Conservation (phyloP, 2,888 invertebrate species). For the Nycteola revayana region DNA sequence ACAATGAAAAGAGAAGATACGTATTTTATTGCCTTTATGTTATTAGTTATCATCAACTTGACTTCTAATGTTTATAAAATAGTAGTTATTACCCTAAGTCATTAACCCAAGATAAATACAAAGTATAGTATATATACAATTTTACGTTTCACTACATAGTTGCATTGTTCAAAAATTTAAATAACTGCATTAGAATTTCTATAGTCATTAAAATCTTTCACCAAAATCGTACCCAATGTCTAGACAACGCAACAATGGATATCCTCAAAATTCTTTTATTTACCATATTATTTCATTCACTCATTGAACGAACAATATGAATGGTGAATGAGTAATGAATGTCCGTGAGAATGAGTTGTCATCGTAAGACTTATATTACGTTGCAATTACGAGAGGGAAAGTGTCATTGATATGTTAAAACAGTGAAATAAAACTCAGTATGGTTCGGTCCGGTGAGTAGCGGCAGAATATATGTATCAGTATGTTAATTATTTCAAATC, state of each 20-base stretch:
- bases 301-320: neutral
- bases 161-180: neutral
- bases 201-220: neutral
- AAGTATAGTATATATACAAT: too few relatives aligned
- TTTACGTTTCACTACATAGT: too few relatives aligned
- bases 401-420: conserved; percentile 73
- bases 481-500: too few relatives aligned
- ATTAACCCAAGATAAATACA: too few relatives aligned
- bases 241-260: conserved; percentile 5
- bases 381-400: conserved; percentile 59
- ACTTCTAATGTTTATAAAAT: too few relatives aligned
- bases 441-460: conserved; percentile 13
- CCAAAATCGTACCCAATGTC: neutral
- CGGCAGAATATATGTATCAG: conserved; percentile 11
- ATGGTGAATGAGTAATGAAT: conserved; percentile 8
- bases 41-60: too few relatives aligned
- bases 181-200: neutral
- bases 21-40: too few relatives aligned
- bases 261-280: neutral
- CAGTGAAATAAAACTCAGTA: conserved; percentile 40
- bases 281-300: neutral
- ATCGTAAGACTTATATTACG: conserved; percentile 27
- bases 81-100: too few relatives aligned
- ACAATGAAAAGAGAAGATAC: too few relatives aligned
- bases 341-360: conserved; percentile 23